Conservation (phyloP, 2,797 vertebrate genomes). For the Enteromius anoplus region DNA sequence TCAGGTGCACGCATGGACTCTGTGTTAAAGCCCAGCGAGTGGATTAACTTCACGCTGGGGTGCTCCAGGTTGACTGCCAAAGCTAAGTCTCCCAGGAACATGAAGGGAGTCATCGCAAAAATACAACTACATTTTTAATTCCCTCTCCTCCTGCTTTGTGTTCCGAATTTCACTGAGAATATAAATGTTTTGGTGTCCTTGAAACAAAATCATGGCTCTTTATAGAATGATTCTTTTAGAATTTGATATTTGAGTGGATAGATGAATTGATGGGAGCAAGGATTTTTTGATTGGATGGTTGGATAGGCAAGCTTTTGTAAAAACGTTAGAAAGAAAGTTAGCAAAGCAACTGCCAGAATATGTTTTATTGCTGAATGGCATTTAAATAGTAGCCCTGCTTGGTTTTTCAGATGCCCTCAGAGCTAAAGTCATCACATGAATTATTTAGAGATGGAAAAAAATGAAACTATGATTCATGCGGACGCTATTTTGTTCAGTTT, state of each 20-base stretch:
- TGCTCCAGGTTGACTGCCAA: conserved; percentile 25
- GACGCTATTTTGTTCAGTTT: conserved; percentile 6
- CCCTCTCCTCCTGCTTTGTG: not conserved
- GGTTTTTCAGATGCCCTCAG: not conserved
- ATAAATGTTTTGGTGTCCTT: not conserved
- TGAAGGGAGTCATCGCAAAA: not conserved
- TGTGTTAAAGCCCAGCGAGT: not conserved
- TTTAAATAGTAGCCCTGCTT: not conserved
- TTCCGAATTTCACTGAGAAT: not conserved
- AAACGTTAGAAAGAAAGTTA: not conserved
- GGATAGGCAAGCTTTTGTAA: not conserved
- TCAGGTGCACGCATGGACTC: not conserved
- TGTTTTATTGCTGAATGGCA: not conserved
- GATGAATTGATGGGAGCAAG: not conserved
- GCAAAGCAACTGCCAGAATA: not conserved
- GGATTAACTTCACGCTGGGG: conserved; percentile 21
- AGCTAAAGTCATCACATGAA: not conserved
- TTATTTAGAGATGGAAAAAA: not conserved
- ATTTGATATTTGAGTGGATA: not conserved
- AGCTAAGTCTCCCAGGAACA: conserved; percentile 1
- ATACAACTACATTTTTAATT: not conserved
- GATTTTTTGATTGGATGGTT: not conserved
- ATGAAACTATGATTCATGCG: not conserved
- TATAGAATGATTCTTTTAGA: not conserved
- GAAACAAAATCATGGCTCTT: not conserved